Evolutionary conservation across 2,888 invertebrate species (phyloP).

Genomic region (Agriopis aurantiaria): DNA sequence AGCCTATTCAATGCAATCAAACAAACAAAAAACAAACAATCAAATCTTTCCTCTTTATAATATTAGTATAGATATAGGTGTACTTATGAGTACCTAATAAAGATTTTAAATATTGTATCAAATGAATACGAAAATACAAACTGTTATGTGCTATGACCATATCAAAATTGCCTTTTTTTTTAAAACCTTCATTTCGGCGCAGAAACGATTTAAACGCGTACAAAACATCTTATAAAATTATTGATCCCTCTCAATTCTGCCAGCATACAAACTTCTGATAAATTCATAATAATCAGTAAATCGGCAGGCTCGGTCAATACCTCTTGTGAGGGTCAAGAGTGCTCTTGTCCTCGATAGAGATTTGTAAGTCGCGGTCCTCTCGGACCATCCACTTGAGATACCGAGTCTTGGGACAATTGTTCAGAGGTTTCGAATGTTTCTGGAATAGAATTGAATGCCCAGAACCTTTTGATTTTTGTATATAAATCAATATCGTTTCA

Average conservation of each 20-base stretch:
- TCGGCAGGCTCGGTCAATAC: slow-evolving; percentile 40
- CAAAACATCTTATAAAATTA: background rate
- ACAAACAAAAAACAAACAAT: too few species aligned
- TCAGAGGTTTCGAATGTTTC: slow-evolving; percentile 49
- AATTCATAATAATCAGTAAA: slow-evolving; percentile 33
- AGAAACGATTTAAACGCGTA: background rate
- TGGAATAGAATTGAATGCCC: slow-evolving; percentile 24
- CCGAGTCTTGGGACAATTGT: slow-evolving; percentile 62
- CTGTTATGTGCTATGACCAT: background rate
- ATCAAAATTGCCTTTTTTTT: background rate
- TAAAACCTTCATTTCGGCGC: background rate
- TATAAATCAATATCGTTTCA: too few species aligned
- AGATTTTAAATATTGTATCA: background rate
- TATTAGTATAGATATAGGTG: too few species aligned
- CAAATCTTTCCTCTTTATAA: too few species aligned
- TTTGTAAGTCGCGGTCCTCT: slow-evolving; percentile 74
- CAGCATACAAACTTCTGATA: slow-evolving; percentile 14
- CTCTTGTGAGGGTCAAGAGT: slow-evolving; percentile 68
- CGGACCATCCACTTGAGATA: slow-evolving; percentile 63
- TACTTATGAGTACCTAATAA: background rate
- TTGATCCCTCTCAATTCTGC: slow-evolving; percentile 25
- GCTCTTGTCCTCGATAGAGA: slow-evolving; percentile 71
- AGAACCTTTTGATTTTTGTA: background rate
- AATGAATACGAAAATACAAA: too few species aligned
- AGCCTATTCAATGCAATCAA: too few species aligned